Evolutionary conservation across 1,140 invertebrate genomes (phyloP).

Genomic region (Zophobas atratus): DNA sequence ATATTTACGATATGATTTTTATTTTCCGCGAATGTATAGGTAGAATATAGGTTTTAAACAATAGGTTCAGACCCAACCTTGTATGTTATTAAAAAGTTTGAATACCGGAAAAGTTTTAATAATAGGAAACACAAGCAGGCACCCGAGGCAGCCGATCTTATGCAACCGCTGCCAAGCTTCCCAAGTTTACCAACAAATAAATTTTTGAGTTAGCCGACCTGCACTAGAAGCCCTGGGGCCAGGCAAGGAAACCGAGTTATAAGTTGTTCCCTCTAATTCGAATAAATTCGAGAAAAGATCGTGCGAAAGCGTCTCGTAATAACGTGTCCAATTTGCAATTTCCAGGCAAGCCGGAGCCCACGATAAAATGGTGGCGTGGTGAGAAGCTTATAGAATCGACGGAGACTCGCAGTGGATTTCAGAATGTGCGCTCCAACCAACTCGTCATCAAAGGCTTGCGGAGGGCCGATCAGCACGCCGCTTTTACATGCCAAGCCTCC

Average conservation of each 20-base stretch:
- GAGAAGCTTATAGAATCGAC: slow-evolving; percentile 79
- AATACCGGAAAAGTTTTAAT: slow-evolving; percentile 12
- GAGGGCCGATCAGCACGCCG: slow-evolving; percentile 78
- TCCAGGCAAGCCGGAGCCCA: slow-evolving; percentile 86
- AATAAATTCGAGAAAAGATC: slow-evolving; percentile 24
- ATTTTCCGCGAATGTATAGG: not conserved
- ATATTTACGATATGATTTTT: not conserved
- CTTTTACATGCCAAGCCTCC: slow-evolving; percentile 80
- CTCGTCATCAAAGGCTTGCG: slow-evolving; percentile 73
- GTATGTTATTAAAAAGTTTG: slow-evolving; percentile 17
- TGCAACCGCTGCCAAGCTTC: not conserved
- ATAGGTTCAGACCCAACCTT: not conserved
- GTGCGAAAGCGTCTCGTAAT: slow-evolving; percentile 9
- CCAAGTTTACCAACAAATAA: slow-evolving; percentile 24
- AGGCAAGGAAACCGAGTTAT: slow-evolving; percentile 11
- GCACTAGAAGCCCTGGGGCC: not conserved
- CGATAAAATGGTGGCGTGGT: slow-evolving; percentile 89
- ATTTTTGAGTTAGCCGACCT: slow-evolving; percentile 15
- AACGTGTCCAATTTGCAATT: slow-evolving; percentile 57
- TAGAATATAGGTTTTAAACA: not conserved
- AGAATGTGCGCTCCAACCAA: slow-evolving; percentile 68
- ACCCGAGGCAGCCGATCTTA: slow-evolving; percentile 2
- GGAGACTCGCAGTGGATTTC: slow-evolving; percentile 69
- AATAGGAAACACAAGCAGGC: slow-evolving; percentile 13
- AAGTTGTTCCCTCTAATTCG: slow-evolving; percentile 34